These are phyloP conservation scores for Caenorhabditis imperialis DNA, from an alignment of 2,888 invertebrate genomes.

Conservation along the genomic window DNA sequence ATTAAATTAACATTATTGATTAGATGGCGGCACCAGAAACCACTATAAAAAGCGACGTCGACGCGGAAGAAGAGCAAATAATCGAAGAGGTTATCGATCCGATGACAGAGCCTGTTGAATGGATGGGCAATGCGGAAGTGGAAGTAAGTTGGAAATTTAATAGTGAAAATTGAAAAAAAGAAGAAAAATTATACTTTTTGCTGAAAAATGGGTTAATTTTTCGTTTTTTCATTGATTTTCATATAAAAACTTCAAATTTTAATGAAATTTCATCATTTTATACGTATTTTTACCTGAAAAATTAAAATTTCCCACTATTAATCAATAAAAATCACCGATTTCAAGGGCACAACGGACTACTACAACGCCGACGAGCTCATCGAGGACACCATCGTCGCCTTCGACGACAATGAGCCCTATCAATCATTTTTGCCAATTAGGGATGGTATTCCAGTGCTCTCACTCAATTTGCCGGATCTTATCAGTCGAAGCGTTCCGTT, in stretches of 20 bases:
- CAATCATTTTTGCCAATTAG: constrained; percentile 46
- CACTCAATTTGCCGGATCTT: constrained; percentile 53
- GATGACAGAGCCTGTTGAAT: constrained; percentile 12
- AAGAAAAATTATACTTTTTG: too few relatives aligned
- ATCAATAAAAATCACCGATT: neutral
- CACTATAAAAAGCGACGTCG: constrained; percentile 10
- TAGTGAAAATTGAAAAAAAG: too few relatives aligned
- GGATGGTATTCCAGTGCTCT: constrained; percentile 46
- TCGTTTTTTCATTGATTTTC: too few relatives aligned
- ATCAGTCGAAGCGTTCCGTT: constrained; percentile 33
- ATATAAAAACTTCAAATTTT: too few relatives aligned
- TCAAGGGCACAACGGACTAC: constrained; percentile 13
- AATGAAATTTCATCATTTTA: too few relatives aligned
- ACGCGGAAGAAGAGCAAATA: constrained; percentile 20
- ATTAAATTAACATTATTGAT: too few relatives aligned
- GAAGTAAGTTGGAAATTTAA: too few relatives aligned
- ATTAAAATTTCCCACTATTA: neutral
- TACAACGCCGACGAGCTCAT: constrained; percentile 8
- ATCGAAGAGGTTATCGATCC: constrained; percentile 34
- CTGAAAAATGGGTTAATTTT: too few relatives aligned
- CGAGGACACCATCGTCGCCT: constrained; percentile 20
- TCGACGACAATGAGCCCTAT: constrained; percentile 20
- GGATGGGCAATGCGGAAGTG: constrained; percentile 19
- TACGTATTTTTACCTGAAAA: too few relatives aligned
- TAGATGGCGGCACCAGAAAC: constrained; percentile 13